Evolutionary conservation across 2,797 vertebrate genomes (phyloP).

Genomic region (Squalus acanthias): DNA sequence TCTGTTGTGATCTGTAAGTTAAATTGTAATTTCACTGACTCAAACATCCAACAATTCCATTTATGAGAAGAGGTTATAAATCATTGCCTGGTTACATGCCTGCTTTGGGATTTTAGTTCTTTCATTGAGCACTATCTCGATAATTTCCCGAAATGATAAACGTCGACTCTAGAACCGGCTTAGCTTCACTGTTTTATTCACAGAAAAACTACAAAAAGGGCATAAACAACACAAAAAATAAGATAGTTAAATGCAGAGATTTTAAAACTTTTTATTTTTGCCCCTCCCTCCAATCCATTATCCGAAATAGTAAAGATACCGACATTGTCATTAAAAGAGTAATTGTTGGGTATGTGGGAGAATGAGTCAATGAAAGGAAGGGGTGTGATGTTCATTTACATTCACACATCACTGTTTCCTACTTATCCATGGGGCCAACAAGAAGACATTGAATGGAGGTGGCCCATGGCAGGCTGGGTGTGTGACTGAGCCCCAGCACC

Average conservation of each 20-base stretch:
- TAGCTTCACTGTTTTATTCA: neutral
- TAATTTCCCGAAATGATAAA: neutral
- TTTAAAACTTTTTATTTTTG: neutral
- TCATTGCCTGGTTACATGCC: neutral
- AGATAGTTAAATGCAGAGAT: neutral
- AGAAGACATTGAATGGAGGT: neutral
- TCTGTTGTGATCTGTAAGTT: constrained; percentile 30
- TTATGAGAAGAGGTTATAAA: neutral
- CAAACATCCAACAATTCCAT: neutral
- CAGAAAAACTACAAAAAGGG: neutral
- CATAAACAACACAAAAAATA: neutral
- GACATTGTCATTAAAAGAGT: neutral
- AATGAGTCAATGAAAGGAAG: neutral
- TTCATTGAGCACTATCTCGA: no score
- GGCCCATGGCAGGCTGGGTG: neutral
- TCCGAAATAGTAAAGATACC: neutral
- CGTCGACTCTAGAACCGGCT: neutral
- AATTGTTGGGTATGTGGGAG: neutral
- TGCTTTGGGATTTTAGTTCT: neutral
- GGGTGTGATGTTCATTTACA: neutral
- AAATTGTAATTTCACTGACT: constrained; percentile 12
- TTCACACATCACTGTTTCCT: neutral
- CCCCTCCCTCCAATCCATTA: neutral
- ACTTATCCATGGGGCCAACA: no score
- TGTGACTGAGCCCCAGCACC: neutral